Conservation (phyloP, 2,797 vertebrate genomes). For the Hyperoplus immaculatus region DNA sequence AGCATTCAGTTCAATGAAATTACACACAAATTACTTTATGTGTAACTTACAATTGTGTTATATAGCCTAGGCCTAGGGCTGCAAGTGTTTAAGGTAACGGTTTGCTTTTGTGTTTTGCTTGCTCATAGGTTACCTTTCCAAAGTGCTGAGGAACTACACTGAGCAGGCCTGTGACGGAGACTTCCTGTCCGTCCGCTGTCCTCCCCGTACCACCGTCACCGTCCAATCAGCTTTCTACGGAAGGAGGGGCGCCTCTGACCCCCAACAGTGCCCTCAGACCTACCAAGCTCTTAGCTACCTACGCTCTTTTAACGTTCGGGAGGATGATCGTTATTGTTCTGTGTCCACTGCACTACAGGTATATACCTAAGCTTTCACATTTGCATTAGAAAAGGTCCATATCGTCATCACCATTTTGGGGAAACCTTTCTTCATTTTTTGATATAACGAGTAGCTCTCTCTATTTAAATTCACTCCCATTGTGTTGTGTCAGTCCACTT, state of each 20-base stretch:
- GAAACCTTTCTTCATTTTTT: background rate
- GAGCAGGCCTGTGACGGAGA: conserved; percentile 92
- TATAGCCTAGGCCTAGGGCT: background rate
- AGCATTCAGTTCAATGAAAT: conserved; percentile 1
- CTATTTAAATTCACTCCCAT: background rate
- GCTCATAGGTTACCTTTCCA: conserved; percentile 89
- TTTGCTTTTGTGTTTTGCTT: conserved; percentile 10
- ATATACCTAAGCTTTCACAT: conserved; percentile 6
- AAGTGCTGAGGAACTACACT: conserved; percentile 90
- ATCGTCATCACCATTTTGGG: background rate
- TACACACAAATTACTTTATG: no score
- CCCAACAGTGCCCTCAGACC: conserved; percentile 86
- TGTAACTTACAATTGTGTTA: no score
- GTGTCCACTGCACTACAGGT: conserved; percentile 92
- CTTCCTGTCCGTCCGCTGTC: conserved; percentile 89
- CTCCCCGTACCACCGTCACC: conserved; percentile 91
- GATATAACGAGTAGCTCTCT: background rate
- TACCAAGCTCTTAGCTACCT: conserved; percentile 76
- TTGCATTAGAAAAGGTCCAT: background rate
- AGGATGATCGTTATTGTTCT: conserved; percentile 88
- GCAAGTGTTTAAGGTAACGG: background rate
- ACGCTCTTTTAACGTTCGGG: conserved; percentile 72
- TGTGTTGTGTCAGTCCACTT: conserved; percentile 6
- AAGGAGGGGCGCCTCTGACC: conserved; percentile 81
- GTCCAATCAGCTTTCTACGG: conserved; percentile 93